Evolutionary conservation across 2,888 invertebrate genomes (phyloP).

Genomic region (Nomada flava): DNA sequence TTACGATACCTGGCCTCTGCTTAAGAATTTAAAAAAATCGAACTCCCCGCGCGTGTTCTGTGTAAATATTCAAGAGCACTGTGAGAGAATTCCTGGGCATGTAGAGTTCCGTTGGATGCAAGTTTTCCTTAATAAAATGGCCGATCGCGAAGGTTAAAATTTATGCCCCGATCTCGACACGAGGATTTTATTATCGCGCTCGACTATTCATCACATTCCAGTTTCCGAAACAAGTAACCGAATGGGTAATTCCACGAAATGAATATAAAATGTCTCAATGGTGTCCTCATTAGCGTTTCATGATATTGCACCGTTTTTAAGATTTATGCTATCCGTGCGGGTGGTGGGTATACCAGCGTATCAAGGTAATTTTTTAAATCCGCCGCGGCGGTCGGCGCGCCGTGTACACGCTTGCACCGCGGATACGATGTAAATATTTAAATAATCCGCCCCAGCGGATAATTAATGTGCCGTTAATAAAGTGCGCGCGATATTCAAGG

Average conservation of each 20-base stretch:
- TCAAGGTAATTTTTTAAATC: conserved; percentile 66
- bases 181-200: conserved; percentile 65
- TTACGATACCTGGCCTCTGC: background rate
- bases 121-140: conserved; percentile 25
- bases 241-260: conserved; percentile 69
- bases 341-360: conserved; percentile 50
- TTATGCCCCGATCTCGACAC: conserved; percentile 16
- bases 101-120: conserved; percentile 5
- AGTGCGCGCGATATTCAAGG: conserved; percentile 13
- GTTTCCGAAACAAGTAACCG: conserved; percentile 61
- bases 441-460: conserved; percentile 57
- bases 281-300: conserved; percentile 70
- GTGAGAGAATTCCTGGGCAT: conserved; percentile 1
- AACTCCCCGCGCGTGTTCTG: background rate
- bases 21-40: background rate
- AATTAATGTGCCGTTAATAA: conserved; percentile 65
- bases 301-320: conserved; percentile 70
- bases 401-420: conserved; percentile 30
- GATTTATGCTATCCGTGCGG: conserved; percentile 62
- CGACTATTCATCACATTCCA: conserved; percentile 57
- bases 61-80: background rate
- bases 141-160: conserved; percentile 40
- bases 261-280: conserved; percentile 73
- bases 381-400: conserved; percentile 40
- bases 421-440: conserved; percentile 62